A percentile compares a stretch with the other conserved stretches of the same genome.
These are phyloP conservation scores for Apis laboriosa DNA, from an alignment of 1,140 invertebrate genomes.

Conservation along the genomic window DNA sequence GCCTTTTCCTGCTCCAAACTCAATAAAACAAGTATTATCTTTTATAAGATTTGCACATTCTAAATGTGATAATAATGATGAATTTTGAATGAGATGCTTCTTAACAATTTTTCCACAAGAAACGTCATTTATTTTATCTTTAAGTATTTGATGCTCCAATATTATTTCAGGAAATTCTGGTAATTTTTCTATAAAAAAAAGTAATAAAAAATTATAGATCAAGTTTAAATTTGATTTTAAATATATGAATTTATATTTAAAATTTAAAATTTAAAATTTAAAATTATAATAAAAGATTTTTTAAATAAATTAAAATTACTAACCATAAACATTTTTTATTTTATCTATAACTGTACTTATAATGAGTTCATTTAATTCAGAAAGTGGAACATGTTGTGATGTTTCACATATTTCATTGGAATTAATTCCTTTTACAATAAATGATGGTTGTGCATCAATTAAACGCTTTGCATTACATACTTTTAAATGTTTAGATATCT, in stretches of 20 bases:
- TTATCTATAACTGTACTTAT: conserved; percentile 71
- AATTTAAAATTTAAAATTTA: conserved; percentile 4
- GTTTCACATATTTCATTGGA: conserved; percentile 64
- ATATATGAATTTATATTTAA: too few relatives aligned
- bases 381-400: conserved; percentile 65
- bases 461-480: conserved; percentile 87
- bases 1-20: conserved; percentile 95
- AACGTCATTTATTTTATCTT: conserved; percentile 83
- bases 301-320: conserved; percentile 29
- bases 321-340: conserved; percentile 74
- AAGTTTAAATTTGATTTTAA: neutral
- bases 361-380: conserved; percentile 62
- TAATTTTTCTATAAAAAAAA: conserved; percentile 69
- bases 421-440: conserved; percentile 85
- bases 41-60: conserved; percentile 81
- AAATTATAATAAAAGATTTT: neutral
- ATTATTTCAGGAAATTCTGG: conserved; percentile 78
- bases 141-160: conserved; percentile 79
- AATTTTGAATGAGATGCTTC: conserved; percentile 87
- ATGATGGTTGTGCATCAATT: conserved; percentile 80
- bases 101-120: conserved; percentile 84
- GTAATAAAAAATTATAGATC: neutral
- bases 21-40: conserved; percentile 87
- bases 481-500: conserved; percentile 87
- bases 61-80: conserved; percentile 85